Percentiles rank a stretch among this genome's conserved stretches.
phyloP scores from a whole-genome alignment of 1,140 invertebrate genomes.

The Heliconius melpomene region DNA sequence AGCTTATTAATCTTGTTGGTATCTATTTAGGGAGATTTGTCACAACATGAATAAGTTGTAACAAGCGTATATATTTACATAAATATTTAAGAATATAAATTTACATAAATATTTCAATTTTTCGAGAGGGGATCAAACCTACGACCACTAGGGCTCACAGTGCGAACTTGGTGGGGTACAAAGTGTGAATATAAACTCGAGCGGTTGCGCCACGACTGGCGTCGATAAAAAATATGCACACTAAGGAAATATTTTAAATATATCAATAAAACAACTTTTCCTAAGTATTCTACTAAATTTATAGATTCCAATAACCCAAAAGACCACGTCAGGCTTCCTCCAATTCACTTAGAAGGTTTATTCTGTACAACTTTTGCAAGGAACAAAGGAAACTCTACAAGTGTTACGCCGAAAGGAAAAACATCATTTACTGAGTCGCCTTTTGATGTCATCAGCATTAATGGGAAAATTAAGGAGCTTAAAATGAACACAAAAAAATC shows the following conservation, averaged over 20 bases:
- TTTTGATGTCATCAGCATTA: constrained; percentile 56
- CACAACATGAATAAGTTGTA: too few species aligned
- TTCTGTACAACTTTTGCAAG: background rate
- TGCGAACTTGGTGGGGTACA: too few species aligned
- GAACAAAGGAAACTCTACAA: background rate
- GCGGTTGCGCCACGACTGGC: too few species aligned
- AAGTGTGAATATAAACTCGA: too few species aligned
- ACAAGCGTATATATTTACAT: too few species aligned
- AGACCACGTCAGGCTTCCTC: constrained; percentile 50
- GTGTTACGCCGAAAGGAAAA: background rate
- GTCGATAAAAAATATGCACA: too few species aligned
- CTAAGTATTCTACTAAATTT: background rate
- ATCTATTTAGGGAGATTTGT: too few species aligned
- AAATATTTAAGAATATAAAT: too few species aligned
- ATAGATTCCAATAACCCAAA: constrained; percentile 38
- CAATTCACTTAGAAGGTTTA: constrained; percentile 52
- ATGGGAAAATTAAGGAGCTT: constrained; percentile 59
- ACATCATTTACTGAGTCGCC: constrained; percentile 16
- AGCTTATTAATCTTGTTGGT: too few species aligned
- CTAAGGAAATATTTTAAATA: background rate
- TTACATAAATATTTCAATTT: too few species aligned
- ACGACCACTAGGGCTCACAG: too few species aligned
- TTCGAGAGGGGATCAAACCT: too few species aligned
- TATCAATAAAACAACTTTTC: background rate
- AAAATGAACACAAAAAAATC: constrained; percentile 48